A percentile compares a stretch with the other conserved stretches of the same genome.
These are phyloP conservation scores for Pseudopipra pipra DNA, from an alignment of 2,113 vertebrate species.

Conservation along the genomic window DNA sequence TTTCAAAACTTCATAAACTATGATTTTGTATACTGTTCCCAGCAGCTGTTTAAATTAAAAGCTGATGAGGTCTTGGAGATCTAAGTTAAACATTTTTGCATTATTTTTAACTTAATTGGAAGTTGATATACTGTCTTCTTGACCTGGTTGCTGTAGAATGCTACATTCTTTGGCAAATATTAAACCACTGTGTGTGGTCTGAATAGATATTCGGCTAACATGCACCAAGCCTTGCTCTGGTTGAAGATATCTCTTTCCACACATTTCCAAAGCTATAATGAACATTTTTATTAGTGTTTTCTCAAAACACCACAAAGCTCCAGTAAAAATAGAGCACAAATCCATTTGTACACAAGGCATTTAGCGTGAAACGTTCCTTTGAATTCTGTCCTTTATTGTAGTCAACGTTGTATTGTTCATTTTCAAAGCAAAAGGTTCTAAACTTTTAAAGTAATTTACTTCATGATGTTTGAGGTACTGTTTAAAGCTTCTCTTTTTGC, in stretches of 20 bases:
- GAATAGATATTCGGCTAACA: constrained; percentile 53
- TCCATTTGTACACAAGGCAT: neutral
- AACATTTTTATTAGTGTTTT: constrained; percentile 63
- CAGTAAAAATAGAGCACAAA: constrained; percentile 51
- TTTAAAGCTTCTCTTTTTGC: neutral
- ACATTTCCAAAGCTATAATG: constrained; percentile 57
- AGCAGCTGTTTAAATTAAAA: constrained; percentile 65
- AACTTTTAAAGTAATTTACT: neutral
- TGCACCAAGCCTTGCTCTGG: constrained; percentile 52
- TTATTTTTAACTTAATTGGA: constrained; percentile 71
- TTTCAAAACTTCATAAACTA: constrained; percentile 66
- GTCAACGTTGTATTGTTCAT: neutral
- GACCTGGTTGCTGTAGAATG: constrained; percentile 71
- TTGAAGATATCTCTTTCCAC: constrained; percentile 70
- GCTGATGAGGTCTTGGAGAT: constrained; percentile 47
- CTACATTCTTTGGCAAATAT: constrained; percentile 72
- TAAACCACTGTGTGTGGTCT: constrained; percentile 76
- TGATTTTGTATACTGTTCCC: constrained; percentile 66
- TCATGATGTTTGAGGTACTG: neutral
- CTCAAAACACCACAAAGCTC: constrained; percentile 51
- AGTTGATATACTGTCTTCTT: constrained; percentile 70
- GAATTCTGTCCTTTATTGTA: neutral
- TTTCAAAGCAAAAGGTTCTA: neutral
- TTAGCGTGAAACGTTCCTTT: neutral
- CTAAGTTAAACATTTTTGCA: constrained; percentile 61